These are phyloP conservation scores for Hemibagrus wyckioides DNA, from an alignment of 2,113 vertebrate genomes.

Conservation along the genomic window DNA sequence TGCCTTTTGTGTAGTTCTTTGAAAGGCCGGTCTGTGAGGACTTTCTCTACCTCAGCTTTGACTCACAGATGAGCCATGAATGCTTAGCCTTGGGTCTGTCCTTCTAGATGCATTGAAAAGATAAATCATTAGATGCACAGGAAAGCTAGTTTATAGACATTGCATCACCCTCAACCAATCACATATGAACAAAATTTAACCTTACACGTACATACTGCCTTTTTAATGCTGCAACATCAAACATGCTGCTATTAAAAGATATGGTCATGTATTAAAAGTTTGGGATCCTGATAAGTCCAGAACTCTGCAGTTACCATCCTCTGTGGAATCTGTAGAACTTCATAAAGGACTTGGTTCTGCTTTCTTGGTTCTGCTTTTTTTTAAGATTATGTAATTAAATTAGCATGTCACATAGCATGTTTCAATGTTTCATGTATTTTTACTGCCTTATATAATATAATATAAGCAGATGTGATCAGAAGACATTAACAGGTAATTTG, in stretches of 20 bases:
- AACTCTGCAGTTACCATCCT: not conserved
- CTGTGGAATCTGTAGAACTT: not conserved
- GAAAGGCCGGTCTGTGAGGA: constrained; percentile 8
- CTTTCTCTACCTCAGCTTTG: constrained; percentile 22
- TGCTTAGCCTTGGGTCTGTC: constrained; percentile 48
- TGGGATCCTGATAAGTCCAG: not conserved
- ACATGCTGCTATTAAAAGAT: not conserved
- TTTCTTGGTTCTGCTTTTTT: no score
- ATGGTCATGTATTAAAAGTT: not conserved
- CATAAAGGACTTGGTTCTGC: not conserved
- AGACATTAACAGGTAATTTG: not conserved
- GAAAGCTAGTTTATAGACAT: constrained; percentile 40
- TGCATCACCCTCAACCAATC: constrained; percentile 26
- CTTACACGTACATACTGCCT: not conserved
- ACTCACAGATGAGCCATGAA: constrained; percentile 32
- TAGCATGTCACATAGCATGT: no score
- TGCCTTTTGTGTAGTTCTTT: constrained; percentile 45
- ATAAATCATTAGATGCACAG: constrained; percentile 34
- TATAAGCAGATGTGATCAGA: not conserved
- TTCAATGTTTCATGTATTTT: no score
- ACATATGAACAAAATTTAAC: not conserved
- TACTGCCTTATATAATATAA: no score
- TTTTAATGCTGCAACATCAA: not conserved
- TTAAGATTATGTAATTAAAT: no score
- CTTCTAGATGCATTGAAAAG: constrained; percentile 46